Evolutionary conservation across 2,113 vertebrate species (phyloP).

Genomic region (Hypanus sabinus): DNA sequence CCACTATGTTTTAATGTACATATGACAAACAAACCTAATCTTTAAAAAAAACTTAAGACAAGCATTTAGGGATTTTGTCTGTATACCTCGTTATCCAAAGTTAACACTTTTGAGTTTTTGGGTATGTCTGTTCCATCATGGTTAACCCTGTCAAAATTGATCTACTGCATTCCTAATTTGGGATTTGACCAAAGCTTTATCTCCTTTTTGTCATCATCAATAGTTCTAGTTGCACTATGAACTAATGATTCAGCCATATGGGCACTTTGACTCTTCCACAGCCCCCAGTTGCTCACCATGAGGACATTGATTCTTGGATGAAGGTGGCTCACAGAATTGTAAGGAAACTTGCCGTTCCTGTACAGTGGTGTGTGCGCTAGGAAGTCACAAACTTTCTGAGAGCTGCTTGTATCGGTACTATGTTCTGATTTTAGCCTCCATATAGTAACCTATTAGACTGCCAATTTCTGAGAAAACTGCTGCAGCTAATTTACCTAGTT

Average conservation of each 20-base stretch:
- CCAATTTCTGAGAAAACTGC: too few species aligned
- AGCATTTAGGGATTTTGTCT: not conserved
- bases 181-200: not conserved
- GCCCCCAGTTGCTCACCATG: not conserved
- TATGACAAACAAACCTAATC: too few species aligned
- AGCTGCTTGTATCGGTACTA: too few species aligned
- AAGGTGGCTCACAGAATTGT: not conserved
- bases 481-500: too few species aligned
- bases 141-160: not conserved
- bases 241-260: not conserved
- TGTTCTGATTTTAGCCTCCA: too few species aligned
- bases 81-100: not conserved
- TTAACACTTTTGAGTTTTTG: not conserved
- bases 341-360: too few species aligned
- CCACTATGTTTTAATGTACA: too few species aligned
- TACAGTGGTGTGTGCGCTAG: too few species aligned
- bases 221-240: not conserved
- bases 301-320: not conserved
- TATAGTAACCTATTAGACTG: too few species aligned
- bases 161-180: not conserved
- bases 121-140: not conserved
- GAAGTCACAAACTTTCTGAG: too few species aligned
- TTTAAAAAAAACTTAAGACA: not conserved
- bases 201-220: not conserved
- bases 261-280: not conserved